Evolutionary conservation across 2,113 vertebrate genomes (phyloP).

Genomic region (Pachycephala philippinensis): DNA sequence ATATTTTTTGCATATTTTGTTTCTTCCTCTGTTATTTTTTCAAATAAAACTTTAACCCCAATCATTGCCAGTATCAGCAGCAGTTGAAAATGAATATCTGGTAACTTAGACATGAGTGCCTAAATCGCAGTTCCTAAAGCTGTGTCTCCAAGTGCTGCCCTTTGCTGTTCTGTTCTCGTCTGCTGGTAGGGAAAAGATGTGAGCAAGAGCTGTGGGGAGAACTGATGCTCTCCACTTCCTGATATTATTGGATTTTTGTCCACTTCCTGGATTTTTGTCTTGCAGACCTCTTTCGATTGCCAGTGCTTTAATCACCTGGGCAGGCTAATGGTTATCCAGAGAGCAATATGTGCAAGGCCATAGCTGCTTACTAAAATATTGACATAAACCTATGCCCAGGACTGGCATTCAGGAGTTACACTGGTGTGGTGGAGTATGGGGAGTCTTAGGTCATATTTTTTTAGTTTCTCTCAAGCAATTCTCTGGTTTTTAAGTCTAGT

Average conservation of each 20-base stretch:
- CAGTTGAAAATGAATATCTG: background rate
- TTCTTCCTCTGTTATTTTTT: background rate
- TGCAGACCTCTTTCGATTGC: background rate
- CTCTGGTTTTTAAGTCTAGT: background rate
- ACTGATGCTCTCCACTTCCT: background rate
- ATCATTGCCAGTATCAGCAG: background rate
- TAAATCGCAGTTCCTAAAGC: background rate
- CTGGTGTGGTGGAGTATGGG: accelerated
- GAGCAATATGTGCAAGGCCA: background rate
- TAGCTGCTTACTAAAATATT: background rate
- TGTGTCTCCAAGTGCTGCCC: background rate
- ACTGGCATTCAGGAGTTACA: background rate
- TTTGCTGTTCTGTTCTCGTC: background rate
- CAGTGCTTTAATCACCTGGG: background rate
- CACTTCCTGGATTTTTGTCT: background rate
- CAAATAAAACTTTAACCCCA: background rate
- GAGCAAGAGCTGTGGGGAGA: background rate
- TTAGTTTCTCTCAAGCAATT: background rate
- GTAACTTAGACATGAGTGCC: background rate
- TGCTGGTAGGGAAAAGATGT: background rate
- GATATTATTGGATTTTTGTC: background rate
- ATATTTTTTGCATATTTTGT: background rate
- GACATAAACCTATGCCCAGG: background rate
- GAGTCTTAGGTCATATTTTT: background rate
- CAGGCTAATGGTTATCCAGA: background rate